Conservation (phyloP, 2,797 vertebrate genomes). For the Syndactyla subalaris region DNA sequence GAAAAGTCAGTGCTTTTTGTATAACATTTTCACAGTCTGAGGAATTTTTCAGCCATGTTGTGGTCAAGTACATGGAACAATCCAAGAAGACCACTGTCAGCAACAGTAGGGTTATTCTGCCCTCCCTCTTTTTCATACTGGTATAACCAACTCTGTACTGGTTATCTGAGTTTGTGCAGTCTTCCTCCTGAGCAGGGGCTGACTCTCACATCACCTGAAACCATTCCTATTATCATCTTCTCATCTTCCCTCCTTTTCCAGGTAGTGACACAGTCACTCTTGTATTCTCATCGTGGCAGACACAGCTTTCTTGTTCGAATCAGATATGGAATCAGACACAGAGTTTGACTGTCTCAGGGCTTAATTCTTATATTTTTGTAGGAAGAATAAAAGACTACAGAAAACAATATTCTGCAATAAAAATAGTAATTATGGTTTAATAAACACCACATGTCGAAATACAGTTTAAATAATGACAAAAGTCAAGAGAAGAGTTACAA, state of each 20-base stretch:
- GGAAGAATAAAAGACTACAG: background rate
- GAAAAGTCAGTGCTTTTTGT: background rate
- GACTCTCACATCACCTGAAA: background rate
- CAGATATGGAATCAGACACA: rapidly evolving
- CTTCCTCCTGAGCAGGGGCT: background rate
- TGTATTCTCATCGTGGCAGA: background rate
- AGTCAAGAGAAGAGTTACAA: background rate
- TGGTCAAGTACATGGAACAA: background rate
- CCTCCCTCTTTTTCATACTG: rapidly evolving
- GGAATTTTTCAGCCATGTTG: background rate
- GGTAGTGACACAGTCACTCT: no score
- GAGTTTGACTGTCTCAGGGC: background rate
- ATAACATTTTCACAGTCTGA: background rate
- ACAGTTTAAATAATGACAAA: background rate
- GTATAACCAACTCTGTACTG: rapidly evolving
- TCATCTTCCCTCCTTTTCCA: background rate
- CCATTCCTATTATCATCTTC: background rate
- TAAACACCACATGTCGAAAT: background rate
- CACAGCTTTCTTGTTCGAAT: background rate
- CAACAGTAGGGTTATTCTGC: background rate
- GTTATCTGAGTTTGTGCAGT: no score
- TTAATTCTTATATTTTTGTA: background rate
- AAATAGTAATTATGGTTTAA: background rate
- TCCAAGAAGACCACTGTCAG: background rate
- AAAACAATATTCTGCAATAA: background rate